Conservation (phyloP, 1,140 invertebrate genomes). For the Diorhabda carinulata region DNA sequence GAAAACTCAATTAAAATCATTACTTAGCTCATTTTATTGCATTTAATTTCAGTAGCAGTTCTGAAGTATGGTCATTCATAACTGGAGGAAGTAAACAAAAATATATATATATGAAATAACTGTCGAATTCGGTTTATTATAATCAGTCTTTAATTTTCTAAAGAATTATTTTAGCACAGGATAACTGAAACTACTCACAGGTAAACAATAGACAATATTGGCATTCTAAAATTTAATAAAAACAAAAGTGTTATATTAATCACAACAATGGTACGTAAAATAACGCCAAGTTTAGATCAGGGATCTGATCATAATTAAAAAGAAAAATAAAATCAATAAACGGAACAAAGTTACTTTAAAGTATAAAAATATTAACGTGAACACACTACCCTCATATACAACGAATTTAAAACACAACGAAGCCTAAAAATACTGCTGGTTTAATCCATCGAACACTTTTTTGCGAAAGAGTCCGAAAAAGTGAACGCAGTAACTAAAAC, state of each 20-base stretch:
- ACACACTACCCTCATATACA: constrained; percentile 44
- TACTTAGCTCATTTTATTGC: no score
- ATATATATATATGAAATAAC: no score
- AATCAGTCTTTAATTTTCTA: background rate
- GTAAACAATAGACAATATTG: constrained; percentile 21
- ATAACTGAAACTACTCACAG: constrained; percentile 4
- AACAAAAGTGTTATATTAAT: constrained; percentile 37
- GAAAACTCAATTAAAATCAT: no score
- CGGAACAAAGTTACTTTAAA: constrained; percentile 39
- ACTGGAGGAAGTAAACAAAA: no score
- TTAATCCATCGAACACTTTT: background rate
- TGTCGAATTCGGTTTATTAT: no score
- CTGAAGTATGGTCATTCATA: no score
- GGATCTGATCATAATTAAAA: constrained; percentile 33
- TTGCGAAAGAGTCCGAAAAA: background rate
- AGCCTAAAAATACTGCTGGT: constrained; percentile 21
- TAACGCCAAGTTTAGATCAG: constrained; percentile 39
- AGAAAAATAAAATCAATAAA: constrained; percentile 33
- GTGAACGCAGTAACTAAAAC: background rate
- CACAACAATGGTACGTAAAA: constrained; percentile 44
- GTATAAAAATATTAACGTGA: constrained; percentile 44
- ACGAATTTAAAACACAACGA: constrained; percentile 42
- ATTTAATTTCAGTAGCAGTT: no score
- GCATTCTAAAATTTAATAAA: constrained; percentile 27
- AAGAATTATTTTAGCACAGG: constrained; percentile 8